Base-by-base conservation (phyloP, 2,888 invertebrate genomes). In the Rugalucina vietnamica region DNA sequence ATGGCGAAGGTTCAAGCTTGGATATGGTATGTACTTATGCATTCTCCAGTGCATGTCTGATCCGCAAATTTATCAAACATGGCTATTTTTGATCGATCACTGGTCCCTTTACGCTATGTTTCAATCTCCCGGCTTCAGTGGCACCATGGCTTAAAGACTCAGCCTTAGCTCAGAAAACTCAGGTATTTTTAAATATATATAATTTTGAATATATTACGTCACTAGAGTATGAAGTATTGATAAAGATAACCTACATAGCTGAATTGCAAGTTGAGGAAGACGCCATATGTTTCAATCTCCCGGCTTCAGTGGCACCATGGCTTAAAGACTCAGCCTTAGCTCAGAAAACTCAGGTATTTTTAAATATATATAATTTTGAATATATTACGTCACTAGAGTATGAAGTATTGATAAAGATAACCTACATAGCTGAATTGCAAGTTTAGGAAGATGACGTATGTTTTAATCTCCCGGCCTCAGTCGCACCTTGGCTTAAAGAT, bases 171-270 rank as follows among this genome's bases (percentile, higher is more conserved):
- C 90, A 92, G 10, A 86, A 90, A 43, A 93, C 92, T 27, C 94
- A 94, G 93, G 93, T 93, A 75, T 10, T n/a, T n/a, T n/a, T n/a
- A n/a, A n/a, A n/a, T n/a, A n/a, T n/a, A n/a, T n/a, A n/a, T n/a
- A n/a, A n/a, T n/a, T n/a, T n/a, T n/a, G n/a, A n/a, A n/a, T n/a
- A n/a, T n/a, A n/a, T n/a, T n/a, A n/a, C n/a, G 94, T 89, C 95
- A 3, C 92, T 95, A 1, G 72, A 91, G 21, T 90, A 93, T 27
- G 90, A 88, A 57, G 95, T 94, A 4, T 86, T 95, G 0, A 95
- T 95, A 78, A 95, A 95, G 90, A 94, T 95, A 54, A 95, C 94
- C 1, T 95, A 95, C 83, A 93, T 95, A 39, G 90, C 94, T 12
- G 95, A 95, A 82, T 90, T 95, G 43, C 90, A 91, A 74, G 92